Percentiles rank a stretch among this genome's conserved stretches.
Conservation (phyloP, 2,888 invertebrate genomes). For the Drosophila diplacantha region DNA sequence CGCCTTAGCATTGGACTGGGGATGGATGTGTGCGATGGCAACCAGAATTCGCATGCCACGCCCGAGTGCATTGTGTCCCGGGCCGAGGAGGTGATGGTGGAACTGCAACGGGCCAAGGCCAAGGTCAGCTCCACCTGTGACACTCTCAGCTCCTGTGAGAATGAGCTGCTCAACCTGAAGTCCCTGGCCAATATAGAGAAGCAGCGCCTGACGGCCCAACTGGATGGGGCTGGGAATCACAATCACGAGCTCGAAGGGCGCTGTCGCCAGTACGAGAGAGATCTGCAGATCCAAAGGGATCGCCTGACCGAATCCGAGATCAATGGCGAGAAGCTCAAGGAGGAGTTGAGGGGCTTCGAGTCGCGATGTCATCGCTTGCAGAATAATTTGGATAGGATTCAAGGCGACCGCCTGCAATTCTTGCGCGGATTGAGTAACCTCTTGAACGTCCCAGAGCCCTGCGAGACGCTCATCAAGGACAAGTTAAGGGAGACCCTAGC, state of each 20-base stretch:
- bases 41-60: conserved; percentile 79
- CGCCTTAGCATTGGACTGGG: conserved; percentile 86
- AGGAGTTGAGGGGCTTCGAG: conserved; percentile 77
- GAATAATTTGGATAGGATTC: conserved; percentile 75
- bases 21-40: conserved; percentile 82
- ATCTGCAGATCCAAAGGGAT: conserved; percentile 85
- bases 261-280: conserved; percentile 86
- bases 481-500: conserved; percentile 86
- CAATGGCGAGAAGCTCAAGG: conserved; percentile 80
- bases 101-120: conserved; percentile 82
- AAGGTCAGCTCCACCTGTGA: conserved; percentile 78
- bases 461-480: conserved; percentile 88
- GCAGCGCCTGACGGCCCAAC: conserved; percentile 85
- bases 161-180: conserved; percentile 75
- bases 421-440: conserved; percentile 73
- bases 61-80: conserved; percentile 87
- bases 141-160: conserved; percentile 77
- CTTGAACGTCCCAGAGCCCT: conserved; percentile 85
- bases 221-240: conserved; percentile 79
- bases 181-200: conserved; percentile 80
- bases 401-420: conserved; percentile 77
- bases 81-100: conserved; percentile 87
- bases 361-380: conserved; percentile 77
- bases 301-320: conserved; percentile 86
- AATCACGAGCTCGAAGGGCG: conserved; percentile 85